phyloP scores from a whole-genome alignment of 2,797 vertebrate species.

The Cossypha polioptera region DNA sequence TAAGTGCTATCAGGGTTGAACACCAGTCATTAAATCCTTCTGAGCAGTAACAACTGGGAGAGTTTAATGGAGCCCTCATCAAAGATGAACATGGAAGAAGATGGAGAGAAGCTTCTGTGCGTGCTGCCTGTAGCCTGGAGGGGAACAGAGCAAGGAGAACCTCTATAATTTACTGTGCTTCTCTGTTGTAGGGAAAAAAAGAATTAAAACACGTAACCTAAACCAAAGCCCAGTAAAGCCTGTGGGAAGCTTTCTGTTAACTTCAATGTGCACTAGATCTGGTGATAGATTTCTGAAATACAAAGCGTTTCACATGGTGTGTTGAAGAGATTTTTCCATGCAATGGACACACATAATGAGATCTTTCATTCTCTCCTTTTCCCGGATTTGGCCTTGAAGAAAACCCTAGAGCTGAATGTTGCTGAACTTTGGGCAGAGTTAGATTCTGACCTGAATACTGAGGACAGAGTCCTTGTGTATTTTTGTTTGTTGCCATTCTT shows the following conservation, averaged over 20 bases:
- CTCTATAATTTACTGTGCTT: slow-evolving; percentile 44
- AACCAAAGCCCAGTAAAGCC: slow-evolving; percentile 38
- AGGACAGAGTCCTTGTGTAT: not conserved
- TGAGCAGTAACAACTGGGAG: slow-evolving; percentile 14
- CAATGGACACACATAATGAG: not conserved
- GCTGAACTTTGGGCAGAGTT: not conserved
- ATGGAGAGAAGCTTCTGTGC: slow-evolving; percentile 28
- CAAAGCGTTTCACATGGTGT: slow-evolving; percentile 13
- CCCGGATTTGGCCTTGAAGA: slow-evolving; percentile 7
- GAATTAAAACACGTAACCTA: slow-evolving; percentile 47
- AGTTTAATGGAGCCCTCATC: slow-evolving; percentile 32
- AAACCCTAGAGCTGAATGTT: not conserved
- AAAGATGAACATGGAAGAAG: slow-evolving; percentile 37
- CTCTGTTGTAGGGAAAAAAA: slow-evolving; percentile 28
- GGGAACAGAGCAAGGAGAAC: slow-evolving; percentile 38
- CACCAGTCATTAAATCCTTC: slow-evolving; percentile 38
- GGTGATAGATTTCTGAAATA: slow-evolving; percentile 46
- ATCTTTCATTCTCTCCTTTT: slow-evolving; percentile 9
- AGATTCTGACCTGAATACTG: not conserved
- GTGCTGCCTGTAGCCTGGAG: slow-evolving; percentile 25
- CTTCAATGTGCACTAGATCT: slow-evolving; percentile 25
- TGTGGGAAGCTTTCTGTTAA: slow-evolving; percentile 54
- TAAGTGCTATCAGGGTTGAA: not conserved
- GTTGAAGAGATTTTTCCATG: slow-evolving; percentile 39
- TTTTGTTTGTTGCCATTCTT: slow-evolving; percentile 7